phyloP scores from a whole-genome alignment of 2,888 invertebrate genomes.

The Polydrusus tereticollis region DNA sequence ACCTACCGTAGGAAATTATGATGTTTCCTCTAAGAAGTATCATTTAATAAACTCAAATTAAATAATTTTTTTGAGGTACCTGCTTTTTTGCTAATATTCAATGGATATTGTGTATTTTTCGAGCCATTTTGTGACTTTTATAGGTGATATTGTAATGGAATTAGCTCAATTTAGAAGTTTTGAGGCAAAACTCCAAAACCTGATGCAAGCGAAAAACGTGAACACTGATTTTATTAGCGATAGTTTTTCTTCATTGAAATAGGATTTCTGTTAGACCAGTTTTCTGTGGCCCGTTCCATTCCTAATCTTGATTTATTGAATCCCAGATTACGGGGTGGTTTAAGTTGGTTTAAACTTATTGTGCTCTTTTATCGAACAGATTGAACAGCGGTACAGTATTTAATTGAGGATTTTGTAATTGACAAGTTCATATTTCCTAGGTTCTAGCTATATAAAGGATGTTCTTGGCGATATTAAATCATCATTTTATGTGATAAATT shows the following conservation, averaged over 20 bases:
- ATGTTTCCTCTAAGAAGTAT: too few relatives aligned
- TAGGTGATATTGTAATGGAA: too few relatives aligned
- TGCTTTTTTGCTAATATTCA: too few relatives aligned
- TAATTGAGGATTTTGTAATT: background rate
- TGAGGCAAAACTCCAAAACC: too few relatives aligned
- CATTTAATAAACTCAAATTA: too few relatives aligned
- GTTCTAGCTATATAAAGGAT: too few relatives aligned
- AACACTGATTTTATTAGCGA: background rate
- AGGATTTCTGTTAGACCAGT: background rate
- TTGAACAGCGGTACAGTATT: background rate
- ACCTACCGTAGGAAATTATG: too few relatives aligned
- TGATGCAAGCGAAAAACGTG: too few relatives aligned
- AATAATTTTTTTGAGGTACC: too few relatives aligned
- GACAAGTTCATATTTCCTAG: background rate
- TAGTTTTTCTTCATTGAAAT: background rate
- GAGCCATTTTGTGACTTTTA: too few relatives aligned
- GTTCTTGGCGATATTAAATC: background rate
- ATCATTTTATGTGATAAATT: background rate
- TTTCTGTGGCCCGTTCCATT: background rate
- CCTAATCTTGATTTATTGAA: slow-evolving; percentile 6
- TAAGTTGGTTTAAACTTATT: slow-evolving; percentile 6
- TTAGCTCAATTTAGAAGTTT: too few relatives aligned
- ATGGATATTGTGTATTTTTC: too few relatives aligned
- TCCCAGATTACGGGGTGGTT: slow-evolving; percentile 11
- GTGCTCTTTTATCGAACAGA: slow-evolving; percentile 5